These are phyloP conservation scores for Zosterops lateralis DNA, from an alignment of 2,113 vertebrate genomes.

Conservation along the genomic window DNA sequence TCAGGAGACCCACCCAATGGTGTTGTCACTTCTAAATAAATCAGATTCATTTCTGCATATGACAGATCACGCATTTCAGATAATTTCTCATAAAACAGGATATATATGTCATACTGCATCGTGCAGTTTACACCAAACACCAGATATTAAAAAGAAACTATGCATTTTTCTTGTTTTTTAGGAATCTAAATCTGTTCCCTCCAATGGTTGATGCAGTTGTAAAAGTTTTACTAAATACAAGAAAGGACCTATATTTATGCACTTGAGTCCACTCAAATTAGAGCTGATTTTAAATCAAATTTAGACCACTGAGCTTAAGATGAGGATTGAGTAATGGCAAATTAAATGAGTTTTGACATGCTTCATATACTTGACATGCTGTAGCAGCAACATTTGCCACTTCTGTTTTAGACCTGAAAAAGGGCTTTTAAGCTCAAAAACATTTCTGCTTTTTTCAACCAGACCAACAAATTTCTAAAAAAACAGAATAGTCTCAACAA, in stretches of 20 bases:
- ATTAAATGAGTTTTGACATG: neutral
- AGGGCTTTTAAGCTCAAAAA: neutral
- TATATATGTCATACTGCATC: neutral
- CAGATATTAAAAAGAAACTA: neutral
- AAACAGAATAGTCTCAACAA: neutral
- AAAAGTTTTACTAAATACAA: neutral
- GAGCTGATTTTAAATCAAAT: neutral
- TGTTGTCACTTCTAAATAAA: constrained; percentile 68
- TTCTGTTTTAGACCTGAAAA: neutral
- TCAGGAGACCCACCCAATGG: constrained; percentile 71
- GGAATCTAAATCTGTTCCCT: neutral
- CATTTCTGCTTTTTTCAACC: neutral
- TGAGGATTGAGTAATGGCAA: neutral
- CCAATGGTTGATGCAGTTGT: neutral
- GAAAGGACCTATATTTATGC: neutral
- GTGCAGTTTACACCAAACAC: neutral
- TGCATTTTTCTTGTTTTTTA: neutral
- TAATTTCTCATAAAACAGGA: neutral
- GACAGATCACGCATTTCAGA: constrained; percentile 44
- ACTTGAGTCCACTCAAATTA: neutral
- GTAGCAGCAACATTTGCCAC: neutral
- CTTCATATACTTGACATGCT: neutral
- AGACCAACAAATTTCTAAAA: neutral
- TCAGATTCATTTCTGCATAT: constrained; percentile 21
- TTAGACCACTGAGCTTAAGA: neutral